Base-by-base conservation (phyloP, 2,797 vertebrate genomes). In the Falco novaeseelandiae region DNA sequence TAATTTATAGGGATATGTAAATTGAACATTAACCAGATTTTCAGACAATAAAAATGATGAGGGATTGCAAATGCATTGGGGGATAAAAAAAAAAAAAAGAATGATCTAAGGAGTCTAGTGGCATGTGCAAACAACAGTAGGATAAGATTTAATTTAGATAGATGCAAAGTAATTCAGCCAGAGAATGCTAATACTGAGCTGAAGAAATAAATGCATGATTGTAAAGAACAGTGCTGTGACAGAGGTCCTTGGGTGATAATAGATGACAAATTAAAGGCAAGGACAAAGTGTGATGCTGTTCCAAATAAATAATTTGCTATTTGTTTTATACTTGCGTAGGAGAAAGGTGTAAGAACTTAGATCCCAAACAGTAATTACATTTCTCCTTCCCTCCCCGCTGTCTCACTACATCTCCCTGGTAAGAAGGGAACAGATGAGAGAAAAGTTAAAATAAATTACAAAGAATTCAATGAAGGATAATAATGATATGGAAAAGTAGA, bases 131-230 rank as follows among this genome's bases (percentile, higher is more conserved):
- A 94, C 90, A 97, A 95, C 93, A 91, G 65, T 85, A 77, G 93
- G 88, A 81, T 91, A 90, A 97, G 95, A 97, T 97, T 97, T 97
- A 97, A 97, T 97, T 97, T 97, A 97, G 96, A 97, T 97, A 97
- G 95, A 92, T 94, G 90, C 82, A 65, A 61, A 92, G 83, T 95
- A 94, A 86, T 96, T 96, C 90, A 90, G 67, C 94, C 79, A 85
- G 44, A 62, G 79, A 96, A 96, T 95, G 92, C 84, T 95, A 97
- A 96, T 96, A 83, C 67, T 55, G 65, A 72, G 81, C 77, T 91
- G 86, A 91, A 92, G 76, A 93, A 97, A 81, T 89, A 95, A 96
- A 91, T 83, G 72, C 26, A 25, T 89, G 86, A 84, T 72, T 87
- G 54, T 84, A 87, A 95, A 88, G 54, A 96, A 79, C 44, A 44